Conservation (phyloP, 2,888 invertebrate species). For the Dryococelus australis region DNA sequence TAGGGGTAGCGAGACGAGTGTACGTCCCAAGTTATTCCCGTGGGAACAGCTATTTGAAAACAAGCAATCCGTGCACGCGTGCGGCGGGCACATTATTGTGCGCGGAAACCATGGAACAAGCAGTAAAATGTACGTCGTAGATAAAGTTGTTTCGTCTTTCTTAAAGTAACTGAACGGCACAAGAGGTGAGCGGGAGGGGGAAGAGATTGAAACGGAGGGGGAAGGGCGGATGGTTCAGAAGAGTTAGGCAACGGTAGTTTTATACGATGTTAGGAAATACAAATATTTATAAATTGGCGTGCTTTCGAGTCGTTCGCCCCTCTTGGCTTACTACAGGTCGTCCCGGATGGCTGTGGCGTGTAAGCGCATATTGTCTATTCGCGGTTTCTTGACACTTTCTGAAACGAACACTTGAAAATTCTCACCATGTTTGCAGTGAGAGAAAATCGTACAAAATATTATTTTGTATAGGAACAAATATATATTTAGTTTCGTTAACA, state of each 20-base stretch:
- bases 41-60: background rate
- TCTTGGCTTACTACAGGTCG: background rate
- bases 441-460: too few relatives aligned
- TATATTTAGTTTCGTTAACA: too few relatives aligned
- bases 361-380: too few relatives aligned
- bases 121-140: background rate
- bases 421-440: too few relatives aligned
- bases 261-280: background rate
- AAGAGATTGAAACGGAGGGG: background rate
- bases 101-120: background rate
- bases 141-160: background rate
- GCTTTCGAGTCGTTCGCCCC: background rate
- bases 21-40: background rate
- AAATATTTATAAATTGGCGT: background rate
- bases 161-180: background rate
- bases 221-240: background rate
- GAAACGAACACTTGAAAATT: too few relatives aligned
- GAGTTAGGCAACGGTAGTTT: background rate
- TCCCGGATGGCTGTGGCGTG: too few relatives aligned
- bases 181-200: background rate
- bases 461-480: too few relatives aligned
- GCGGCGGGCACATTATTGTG: background rate
- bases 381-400: too few relatives aligned
- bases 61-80: background rate
- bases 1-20: too few relatives aligned